Evolutionary conservation across 2,797 vertebrate species (phyloP), one percentile per base, ranked within the genome.

Genomic region (Sebastiscus albofasciatus): DNA sequence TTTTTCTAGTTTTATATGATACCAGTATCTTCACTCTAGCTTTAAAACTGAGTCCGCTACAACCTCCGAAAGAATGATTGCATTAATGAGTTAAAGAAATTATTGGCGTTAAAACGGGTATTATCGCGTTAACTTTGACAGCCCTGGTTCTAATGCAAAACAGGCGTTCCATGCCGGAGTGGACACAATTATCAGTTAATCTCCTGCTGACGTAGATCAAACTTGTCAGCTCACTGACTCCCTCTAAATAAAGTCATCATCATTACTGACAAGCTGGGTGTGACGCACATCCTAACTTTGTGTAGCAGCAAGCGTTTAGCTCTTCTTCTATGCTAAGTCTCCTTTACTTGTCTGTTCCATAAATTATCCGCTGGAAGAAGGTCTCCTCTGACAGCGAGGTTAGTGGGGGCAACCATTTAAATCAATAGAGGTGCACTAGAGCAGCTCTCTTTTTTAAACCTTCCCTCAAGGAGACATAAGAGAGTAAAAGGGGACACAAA

Each of bases 361-460:
- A 62, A 54, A 66, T 66, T 36, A 79, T 64, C 33, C 22, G 5
- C 58, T 16, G 4, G 42, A 46, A 46, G 16, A 54, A 65, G 39
- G 12, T 64, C 16, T 46, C 46, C 31, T 20, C 34, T 78, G 75
- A 54, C 71, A 24, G 31, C 1, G 3, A 55, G 76, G 69, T 69
- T 20, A 67, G 56, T 49, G 1, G 1, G 27, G 31, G 34, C 46
- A 29, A 77, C 68, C 26, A 5, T 71, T 81, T n/a, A 74, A 54
- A 83, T 89, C 76, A 42, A 49, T 71, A 33, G 27, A 75, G 67
- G 33, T 52, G 64, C 58, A 33, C 14, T 13, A 12, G 26, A 68
- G 77, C 54, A n/a, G 54, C 27, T 65, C 20, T 22, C n/a, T 56
- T 20, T 60, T 59, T 22, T 6, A 12, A 62, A 6, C 13, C 22